A percentile compares a stretch with the other conserved stretches of the same genome.
These are phyloP conservation scores for Podabrus alpinus DNA, from an alignment of 2,888 invertebrate species.

Conservation along the genomic window DNA sequence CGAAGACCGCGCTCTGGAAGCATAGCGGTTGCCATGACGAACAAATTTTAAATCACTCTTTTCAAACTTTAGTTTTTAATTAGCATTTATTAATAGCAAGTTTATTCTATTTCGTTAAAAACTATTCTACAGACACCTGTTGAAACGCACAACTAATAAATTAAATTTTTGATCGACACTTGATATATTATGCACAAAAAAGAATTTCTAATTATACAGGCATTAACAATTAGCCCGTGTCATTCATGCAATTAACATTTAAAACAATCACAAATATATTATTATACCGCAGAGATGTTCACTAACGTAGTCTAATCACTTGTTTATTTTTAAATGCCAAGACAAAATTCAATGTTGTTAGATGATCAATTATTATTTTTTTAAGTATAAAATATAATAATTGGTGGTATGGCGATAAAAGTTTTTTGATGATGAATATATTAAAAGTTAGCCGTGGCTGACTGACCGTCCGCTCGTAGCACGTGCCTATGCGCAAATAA, in stretches of 20 bases:
- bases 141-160: constrained; percentile 24
- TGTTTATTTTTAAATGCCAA: not conserved
- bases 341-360: not conserved
- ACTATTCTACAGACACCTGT: constrained; percentile 31
- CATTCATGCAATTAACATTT: not conserved
- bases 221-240: not conserved
- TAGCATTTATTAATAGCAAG: constrained; percentile 7
- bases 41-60: constrained; percentile 10
- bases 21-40: constrained; percentile 62
- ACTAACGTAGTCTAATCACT: not conserved
- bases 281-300: not conserved
- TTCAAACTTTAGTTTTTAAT: constrained; percentile 4
- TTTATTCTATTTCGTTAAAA: not conserved
- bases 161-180: constrained; percentile 12
- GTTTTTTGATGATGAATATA: not conserved
- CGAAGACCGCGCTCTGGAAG: constrained; percentile 58
- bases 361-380: not conserved
- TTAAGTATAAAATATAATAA: not conserved
- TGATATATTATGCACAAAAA: not conserved
- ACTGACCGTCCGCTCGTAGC: not conserved
- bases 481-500: constrained; percentile 1
- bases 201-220: not conserved
- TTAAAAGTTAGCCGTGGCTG: not conserved
- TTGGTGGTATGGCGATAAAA: not conserved
- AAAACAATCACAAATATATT: not conserved